phyloP scores from a whole-genome alignment of 2,113 vertebrate genomes.

The Machaerirhynchus nigripectus region DNA sequence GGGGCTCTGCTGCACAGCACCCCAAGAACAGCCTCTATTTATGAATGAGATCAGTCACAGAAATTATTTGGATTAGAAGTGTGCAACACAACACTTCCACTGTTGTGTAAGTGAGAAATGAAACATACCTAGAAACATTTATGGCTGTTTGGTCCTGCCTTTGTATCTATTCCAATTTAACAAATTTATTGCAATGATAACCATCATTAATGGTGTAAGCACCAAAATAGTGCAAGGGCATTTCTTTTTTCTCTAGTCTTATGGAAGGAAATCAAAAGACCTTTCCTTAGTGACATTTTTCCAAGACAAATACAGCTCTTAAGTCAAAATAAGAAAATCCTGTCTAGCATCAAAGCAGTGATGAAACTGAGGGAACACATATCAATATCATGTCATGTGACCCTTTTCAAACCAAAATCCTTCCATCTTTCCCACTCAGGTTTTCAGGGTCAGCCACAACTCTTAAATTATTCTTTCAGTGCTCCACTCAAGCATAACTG shows the following conservation, averaged over 20 bases:
- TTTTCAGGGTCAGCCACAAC: neutral
- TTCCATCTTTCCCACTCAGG: neutral
- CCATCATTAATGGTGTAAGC: neutral
- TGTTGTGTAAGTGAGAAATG: neutral
- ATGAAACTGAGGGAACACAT: conserved; percentile 21
- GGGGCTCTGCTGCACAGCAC: neutral
- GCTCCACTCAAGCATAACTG: neutral
- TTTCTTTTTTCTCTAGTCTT: neutral
- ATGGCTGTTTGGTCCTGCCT: neutral
- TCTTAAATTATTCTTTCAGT: neutral
- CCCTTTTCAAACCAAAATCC: conserved; percentile 54
- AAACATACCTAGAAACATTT: neutral
- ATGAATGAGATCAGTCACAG: neutral
- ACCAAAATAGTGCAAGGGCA: neutral
- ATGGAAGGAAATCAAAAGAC: neutral
- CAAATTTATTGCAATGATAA: neutral
- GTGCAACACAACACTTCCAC: neutral
- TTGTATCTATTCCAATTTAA: neutral
- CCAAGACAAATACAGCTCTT: neutral
- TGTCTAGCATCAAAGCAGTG: neutral
- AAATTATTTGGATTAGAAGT: neutral
- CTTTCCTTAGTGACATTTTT: neutral
- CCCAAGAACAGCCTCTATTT: neutral
- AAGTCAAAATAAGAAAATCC: neutral
- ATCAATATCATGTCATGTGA: conserved; percentile 28